Base-by-base conservation (phyloP, 1,140 invertebrate species). In the Aporrectodea caliginosa region DNA sequence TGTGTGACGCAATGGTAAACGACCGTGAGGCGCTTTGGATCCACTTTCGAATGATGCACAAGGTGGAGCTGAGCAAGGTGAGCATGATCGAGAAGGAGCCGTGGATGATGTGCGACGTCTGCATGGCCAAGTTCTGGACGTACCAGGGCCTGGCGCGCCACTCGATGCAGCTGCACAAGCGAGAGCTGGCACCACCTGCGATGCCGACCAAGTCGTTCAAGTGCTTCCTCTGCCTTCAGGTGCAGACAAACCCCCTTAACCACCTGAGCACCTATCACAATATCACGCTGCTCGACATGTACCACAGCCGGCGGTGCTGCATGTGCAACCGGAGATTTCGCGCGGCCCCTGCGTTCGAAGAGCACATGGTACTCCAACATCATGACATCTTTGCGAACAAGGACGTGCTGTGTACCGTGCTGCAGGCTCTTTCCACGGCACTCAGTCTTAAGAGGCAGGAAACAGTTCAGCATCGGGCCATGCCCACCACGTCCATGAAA, bases 1-100 rank as follows among this genome's bases (percentile, higher is more conserved):
- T 88, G 12, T 88, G 87, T 84, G 85, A 85, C 30, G 87, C 86
- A 31, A 86, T 87, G 82, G 85, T 88, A 0, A 87, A 87, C 75
- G 87, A 88, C 69, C 78, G 84, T 35, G 85, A 86, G 75, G 85
- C 86, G 27, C 73, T 88, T 58, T 79, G 86, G 27, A 86, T 87
- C 74, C 87, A 88, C 75, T 88, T 88, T 74, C 86, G 83, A 71
- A 85, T 85, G 81, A 85, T 86, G 75, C 87, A 88, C 77, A 81
- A 81, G 69, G 77, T 78, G 33, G 68, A 72, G 43, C 32, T 81
- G 84, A 31, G 75, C 79, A 16, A 73, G 69, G 58, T 69, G n/a
- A 72, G 69, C 43, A 35, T 77, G 31, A 73, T 68, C 27, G 2
- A 75, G 34, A 73, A 75, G 32, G 69, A 82, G 34, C 82, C 86